phyloP scores from a whole-genome alignment of 2,797 vertebrate genomes.

The Microchirus variegatus region DNA sequence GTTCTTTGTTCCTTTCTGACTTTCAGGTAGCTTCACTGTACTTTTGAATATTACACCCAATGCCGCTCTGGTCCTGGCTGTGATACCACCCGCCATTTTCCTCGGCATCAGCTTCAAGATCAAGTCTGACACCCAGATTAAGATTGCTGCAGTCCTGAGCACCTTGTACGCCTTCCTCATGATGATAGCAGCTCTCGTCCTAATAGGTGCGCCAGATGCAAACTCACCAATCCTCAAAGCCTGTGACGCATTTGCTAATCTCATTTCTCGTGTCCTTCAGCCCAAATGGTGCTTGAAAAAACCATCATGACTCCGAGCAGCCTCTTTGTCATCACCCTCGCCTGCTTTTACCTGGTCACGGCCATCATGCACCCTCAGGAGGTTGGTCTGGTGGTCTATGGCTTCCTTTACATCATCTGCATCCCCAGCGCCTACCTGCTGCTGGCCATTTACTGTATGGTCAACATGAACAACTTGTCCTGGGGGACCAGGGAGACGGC shows the following conservation, averaged over 20 bases:
- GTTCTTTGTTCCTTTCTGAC: neutral
- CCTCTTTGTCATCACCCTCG: constrained; percentile 64
- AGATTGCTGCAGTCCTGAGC: constrained; percentile 67
- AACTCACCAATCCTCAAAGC: too few species aligned
- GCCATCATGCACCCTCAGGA: constrained; percentile 77
- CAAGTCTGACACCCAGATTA: constrained; percentile 74
- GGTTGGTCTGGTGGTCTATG: constrained; percentile 50
- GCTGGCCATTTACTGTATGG: constrained; percentile 72
- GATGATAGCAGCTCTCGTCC: constrained; percentile 62
- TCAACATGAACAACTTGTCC: constrained; percentile 78
- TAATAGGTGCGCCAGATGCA: constrained; percentile 62
- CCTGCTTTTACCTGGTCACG: constrained; percentile 52
- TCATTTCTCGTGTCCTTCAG: constrained; percentile 36
- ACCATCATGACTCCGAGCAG: constrained; percentile 75
- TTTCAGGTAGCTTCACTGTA: constrained; percentile 57
- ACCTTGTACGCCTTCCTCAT: constrained; percentile 73
- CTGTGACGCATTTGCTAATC: too few species aligned
- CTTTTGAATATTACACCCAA: constrained; percentile 9
- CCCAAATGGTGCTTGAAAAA: constrained; percentile 48
- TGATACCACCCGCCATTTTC: constrained; percentile 63
- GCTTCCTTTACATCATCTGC: constrained; percentile 68
- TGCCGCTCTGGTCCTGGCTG: constrained; percentile 49
- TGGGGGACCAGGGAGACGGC: constrained; percentile 77
- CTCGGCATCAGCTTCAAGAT: constrained; percentile 68
- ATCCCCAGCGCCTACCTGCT: constrained; percentile 74